Evolutionary conservation across 2,888 invertebrate genomes (phyloP).

Genomic region (Amorpha juglandis): DNA sequence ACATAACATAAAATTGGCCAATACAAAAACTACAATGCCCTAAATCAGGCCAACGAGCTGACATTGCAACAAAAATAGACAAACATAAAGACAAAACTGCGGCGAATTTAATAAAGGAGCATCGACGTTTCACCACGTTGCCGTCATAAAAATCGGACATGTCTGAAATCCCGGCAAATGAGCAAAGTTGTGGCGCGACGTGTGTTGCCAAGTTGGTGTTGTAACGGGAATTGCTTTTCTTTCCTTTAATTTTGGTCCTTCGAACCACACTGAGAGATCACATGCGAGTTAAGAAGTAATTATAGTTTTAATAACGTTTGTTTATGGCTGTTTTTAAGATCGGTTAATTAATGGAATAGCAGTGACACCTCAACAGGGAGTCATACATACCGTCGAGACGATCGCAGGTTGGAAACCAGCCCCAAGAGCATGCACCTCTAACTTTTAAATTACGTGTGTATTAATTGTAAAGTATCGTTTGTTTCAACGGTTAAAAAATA

Average conservation of each 20-base stretch:
- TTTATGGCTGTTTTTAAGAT: background rate
- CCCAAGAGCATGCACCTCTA: too few relatives aligned
- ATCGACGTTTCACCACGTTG: constrained; percentile 30
- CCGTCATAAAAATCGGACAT: constrained; percentile 37
- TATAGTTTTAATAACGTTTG: background rate
- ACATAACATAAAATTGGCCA: background rate
- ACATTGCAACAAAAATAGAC: background rate
- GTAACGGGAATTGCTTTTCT: constrained; percentile 13
- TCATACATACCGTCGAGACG: too few relatives aligned
- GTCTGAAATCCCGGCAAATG: constrained; percentile 23
- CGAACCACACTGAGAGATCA: background rate
- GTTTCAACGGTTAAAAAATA: too few relatives aligned
- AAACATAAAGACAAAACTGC: constrained; percentile 12
- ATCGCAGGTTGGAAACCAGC: too few relatives aligned
- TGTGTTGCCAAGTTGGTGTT: constrained; percentile 5
- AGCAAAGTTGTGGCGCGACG: constrained; percentile 14
- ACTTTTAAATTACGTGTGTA: too few relatives aligned
- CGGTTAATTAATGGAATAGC: background rate
- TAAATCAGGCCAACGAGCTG: constrained; percentile 6
- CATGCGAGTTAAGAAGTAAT: constrained; percentile 4
- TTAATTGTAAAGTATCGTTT: too few relatives aligned
- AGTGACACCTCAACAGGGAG: too few relatives aligned
- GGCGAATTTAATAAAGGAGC: constrained; percentile 37
- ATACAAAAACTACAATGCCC: background rate
- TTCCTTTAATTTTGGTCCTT: constrained; percentile 24